Evolutionary conservation across 2,888 invertebrate genomes (phyloP), one percentile per base, ranked within the genome.

Genomic region (Sphecodes monilicornis): DNA sequence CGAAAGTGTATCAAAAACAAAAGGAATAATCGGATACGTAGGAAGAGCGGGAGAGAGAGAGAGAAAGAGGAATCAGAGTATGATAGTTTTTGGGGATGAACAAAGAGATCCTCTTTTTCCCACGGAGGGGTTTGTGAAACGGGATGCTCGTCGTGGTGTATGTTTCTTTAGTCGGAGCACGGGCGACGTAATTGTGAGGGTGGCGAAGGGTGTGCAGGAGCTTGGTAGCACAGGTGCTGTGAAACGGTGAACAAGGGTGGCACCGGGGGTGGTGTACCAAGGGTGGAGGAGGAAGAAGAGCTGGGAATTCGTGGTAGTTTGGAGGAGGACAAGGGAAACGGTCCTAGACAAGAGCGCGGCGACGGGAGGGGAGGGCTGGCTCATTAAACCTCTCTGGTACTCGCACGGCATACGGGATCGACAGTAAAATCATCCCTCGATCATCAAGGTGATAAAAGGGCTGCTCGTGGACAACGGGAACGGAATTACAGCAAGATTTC

Each of bases 111-210:
- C 18, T 26, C 76, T 60, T 43, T 46, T 74, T 85, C 78, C 32
- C 69, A 22, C 26, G 18, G 70, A 41, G 78, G 68, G 32, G 22
- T 66, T 74, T 64, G 26, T 2, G 75, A 29, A 66, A 54, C 71
- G 77, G 79, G 76, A 79, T 85, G 88, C 88, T 92, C 88, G 92
- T 92, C 92, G 92, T 90, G 92, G 93, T 92, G 89, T 91, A 89
- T 86, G 92, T 92, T 94, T 94, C 92, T 88, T 91, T 85, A 94
- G 94, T 94, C 94, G 89, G 89, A 91, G 93, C 94, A 94, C 94
- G 94, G 92, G 93, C 94, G 81, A 89, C 94, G 94, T 94, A 94
- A 94, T 94, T 94, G 94, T 91, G 92, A 93, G 92, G 93, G 93
- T 90, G 93, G 93, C 86, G 84, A 89, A 86, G 86, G 90, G 80